These are phyloP conservation scores for Indri indri DNA, from an alignment of 2,113 vertebrate genomes.

Conservation along the genomic window DNA sequence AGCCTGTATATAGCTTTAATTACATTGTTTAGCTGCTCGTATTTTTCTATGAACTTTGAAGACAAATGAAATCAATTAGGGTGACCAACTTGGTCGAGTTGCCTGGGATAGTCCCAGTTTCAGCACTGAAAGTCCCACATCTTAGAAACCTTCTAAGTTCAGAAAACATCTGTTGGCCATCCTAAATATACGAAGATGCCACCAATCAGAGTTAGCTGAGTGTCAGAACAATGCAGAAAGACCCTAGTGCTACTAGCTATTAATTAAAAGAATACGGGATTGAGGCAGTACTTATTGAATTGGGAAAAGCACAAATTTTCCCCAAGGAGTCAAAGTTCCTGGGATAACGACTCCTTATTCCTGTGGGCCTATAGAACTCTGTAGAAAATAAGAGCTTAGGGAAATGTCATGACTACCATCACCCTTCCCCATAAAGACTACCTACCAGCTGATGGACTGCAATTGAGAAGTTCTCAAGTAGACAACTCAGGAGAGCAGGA, in stretches of 20 bases:
- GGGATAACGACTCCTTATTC: neutral
- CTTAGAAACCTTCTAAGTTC: neutral
- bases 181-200: neutral
- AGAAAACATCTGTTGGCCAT: neutral
- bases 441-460: neutral
- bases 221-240: neutral
- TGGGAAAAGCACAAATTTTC: neutral
- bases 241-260: neutral
- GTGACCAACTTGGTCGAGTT: fast-evolving
- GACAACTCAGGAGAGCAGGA: neutral
- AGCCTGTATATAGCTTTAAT: neutral
- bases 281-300: neutral
- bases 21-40: neutral
- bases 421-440: neutral
- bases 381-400: neutral
- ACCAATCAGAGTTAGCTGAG: neutral
- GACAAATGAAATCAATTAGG: neutral
- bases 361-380: neutral
- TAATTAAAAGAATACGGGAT: neutral
- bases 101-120: neutral
- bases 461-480: neutral
- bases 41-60: neutral
- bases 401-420: neutral
- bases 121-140: fast-evolving
- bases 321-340: neutral